A percentile compares a stretch with the other conserved stretches of the same genome.
These are phyloP conservation scores for Linnaemya tessellans DNA, from an alignment of 2,888 invertebrate species.

Conservation along the genomic window DNA sequence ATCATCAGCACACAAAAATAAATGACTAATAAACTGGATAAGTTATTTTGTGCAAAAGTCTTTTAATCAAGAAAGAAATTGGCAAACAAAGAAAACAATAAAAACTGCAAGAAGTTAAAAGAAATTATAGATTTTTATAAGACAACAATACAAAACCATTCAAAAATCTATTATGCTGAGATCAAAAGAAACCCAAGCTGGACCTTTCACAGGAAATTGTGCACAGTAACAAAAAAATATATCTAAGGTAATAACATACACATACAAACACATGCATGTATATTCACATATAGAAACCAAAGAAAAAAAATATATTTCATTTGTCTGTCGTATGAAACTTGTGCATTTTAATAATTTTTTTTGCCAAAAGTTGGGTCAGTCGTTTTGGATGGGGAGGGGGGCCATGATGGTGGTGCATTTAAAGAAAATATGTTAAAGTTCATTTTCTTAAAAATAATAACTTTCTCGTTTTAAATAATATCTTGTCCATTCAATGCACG, in stretches of 20 bases:
- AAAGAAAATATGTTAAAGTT: conserved; percentile 63
- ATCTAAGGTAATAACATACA: no score
- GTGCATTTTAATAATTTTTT: conserved; percentile 3
- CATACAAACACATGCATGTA: no score
- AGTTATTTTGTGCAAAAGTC: conserved; percentile 24
- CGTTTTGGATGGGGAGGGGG: no score
- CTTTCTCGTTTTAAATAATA: conserved; percentile 42
- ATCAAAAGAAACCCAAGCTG: conserved; percentile 30
- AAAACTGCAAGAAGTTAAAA: conserved; percentile 24
- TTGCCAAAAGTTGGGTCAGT: background rate
- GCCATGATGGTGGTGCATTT: background rate
- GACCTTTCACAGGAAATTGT: conserved; percentile 1
- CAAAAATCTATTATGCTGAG: conserved; percentile 62
- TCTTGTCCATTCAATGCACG: conserved; percentile 64
- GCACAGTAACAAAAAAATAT: background rate
- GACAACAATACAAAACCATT: conserved; percentile 63
- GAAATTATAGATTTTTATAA: conserved; percentile 65
- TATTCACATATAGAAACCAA: no score
- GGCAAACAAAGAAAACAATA: conserved; percentile 19
- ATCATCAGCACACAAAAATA: conserved; percentile 47
- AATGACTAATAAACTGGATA: conserved; percentile 46
- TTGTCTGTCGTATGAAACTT: background rate
- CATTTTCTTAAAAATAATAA: conserved; percentile 51
- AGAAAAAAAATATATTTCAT: no score
- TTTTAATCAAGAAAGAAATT: conserved; percentile 32